A percentile compares a stretch with the other conserved stretches of the same genome.
phyloP scores from a whole-genome alignment of 2,113 vertebrate species.

The Coptodon bakossiorum region DNA sequence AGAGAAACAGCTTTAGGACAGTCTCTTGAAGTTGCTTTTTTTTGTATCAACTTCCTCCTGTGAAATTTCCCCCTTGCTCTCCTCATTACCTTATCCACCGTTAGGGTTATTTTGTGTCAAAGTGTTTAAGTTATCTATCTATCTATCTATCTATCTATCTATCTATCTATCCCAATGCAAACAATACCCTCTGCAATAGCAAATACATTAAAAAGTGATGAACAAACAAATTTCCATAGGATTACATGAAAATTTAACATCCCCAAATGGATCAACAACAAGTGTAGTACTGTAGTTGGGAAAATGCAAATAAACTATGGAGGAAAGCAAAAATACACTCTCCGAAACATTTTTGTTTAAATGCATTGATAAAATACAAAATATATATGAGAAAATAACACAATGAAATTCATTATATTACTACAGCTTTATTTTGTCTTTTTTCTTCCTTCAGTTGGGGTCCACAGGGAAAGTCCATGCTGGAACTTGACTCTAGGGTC shows the following conservation, averaged over 20 bases:
- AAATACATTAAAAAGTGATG: background rate
- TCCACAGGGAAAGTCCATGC: slow-evolving; percentile 1
- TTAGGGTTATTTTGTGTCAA: background rate
- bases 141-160: rapidly evolving
- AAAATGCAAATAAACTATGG: background rate
- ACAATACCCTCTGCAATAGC: background rate
- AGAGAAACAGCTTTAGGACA: background rate
- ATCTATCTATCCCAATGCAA: rapidly evolving
- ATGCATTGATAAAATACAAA: rapidly evolving
- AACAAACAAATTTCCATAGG: rapidly evolving
- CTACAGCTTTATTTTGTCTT: background rate
- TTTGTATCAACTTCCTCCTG: background rate
- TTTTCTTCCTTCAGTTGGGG: background rate
- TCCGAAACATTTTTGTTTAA: background rate
- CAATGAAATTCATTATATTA: background rate
- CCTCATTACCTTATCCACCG: background rate
- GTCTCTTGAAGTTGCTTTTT: background rate
- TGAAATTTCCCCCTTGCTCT: background rate
- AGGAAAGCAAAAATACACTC: background rate
- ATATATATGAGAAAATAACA: background rate
- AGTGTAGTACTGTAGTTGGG: background rate
- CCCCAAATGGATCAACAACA: background rate
- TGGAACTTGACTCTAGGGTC: slow-evolving; percentile 24
- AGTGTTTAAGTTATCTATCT: background rate
- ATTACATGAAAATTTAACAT: background rate